Base-by-base conservation (phyloP, 2,888 invertebrate species). In the Sipha maydis region DNA sequence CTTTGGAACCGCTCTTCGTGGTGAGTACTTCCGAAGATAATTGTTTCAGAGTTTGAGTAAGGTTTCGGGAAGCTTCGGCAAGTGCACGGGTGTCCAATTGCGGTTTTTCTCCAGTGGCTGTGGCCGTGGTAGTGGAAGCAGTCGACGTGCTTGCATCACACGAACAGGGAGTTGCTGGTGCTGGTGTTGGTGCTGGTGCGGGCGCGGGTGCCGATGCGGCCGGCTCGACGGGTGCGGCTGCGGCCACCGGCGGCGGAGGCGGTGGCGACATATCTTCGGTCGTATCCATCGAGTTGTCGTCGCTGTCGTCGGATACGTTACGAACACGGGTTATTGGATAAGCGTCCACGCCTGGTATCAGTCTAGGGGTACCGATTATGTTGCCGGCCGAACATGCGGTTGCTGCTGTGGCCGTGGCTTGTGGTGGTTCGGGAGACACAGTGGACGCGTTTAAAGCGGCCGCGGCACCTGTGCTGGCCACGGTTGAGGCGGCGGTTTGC, bases 271-370 rank as follows among this genome's bases (percentile, higher is more conserved):
- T 41, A 28, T 86, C 88, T 34, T 80, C 89, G 31, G 83, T 77
- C 82, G 79, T 88, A 21, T 79, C 86, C 80, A 89, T 80, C 69
- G 86, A 85, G 71, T 77, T 77, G 69, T 84, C 77, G 85, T 86
- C 89, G 90, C 89, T 84, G 79, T 90, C 91, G 90, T 91, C 91
- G 91, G 92, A 92, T 90, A 92, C 91, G 97, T 95, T n/a, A 97
- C 97, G 91, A 97, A 98, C 90, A 98, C 93, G 92, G 98, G 98
- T 90, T 98, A 93, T 92, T 98, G 98, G 90, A 98, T 98, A 91
- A 98, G 94, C 98, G 98, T 98, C 97, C 83, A 89, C 56, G 82
- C 85, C 83, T 54, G 80, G 76, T 80, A 67, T 77, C 85, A 75
- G 83, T 83, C 69, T 73, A 83, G 77, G 83, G 88, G 41, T 82